phyloP scores from a whole-genome alignment of 2,888 invertebrate genomes.

The Acanthococcus lagerstroemiae region DNA sequence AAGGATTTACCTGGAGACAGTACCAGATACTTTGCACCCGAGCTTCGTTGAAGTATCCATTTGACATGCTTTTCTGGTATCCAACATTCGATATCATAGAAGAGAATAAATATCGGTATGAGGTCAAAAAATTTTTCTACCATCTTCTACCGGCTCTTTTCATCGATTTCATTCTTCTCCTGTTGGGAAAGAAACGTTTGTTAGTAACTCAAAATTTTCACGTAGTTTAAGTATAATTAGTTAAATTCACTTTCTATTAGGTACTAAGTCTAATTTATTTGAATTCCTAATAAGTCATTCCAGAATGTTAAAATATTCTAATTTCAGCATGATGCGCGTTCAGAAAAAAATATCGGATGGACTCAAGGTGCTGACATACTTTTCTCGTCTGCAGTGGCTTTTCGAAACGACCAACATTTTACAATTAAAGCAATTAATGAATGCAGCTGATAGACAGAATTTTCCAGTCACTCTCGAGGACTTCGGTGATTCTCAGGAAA shows the following conservation, averaged over 20 bases:
- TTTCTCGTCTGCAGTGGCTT: background rate
- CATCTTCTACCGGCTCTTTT: background rate
- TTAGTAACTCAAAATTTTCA: too few relatives aligned
- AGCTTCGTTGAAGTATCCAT: constrained; percentile 65
- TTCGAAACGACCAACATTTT: background rate
- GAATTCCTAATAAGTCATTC: too few relatives aligned
- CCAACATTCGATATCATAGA: constrained; percentile 66
- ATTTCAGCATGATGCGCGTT: background rate
- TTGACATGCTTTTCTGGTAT: constrained; percentile 77
- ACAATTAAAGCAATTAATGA: background rate
- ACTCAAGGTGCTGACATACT: background rate
- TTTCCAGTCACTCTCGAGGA: background rate
- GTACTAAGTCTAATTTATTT: too few relatives aligned
- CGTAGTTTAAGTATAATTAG: too few relatives aligned
- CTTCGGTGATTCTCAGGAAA: background rate
- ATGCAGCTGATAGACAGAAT: background rate
- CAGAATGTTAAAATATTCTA: too few relatives aligned
- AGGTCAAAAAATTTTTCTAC: constrained; percentile 58
- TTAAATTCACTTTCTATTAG: too few relatives aligned
- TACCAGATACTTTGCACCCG: constrained; percentile 64
- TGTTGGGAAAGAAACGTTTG: background rate
- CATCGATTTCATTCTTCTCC: background rate
- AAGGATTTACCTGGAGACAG: constrained; percentile 76
- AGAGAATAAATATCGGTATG: constrained; percentile 56
- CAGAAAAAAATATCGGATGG: background rate